Evolutionary conservation across 1,140 invertebrate genomes (phyloP).

Genomic region (Apis cerana): DNA sequence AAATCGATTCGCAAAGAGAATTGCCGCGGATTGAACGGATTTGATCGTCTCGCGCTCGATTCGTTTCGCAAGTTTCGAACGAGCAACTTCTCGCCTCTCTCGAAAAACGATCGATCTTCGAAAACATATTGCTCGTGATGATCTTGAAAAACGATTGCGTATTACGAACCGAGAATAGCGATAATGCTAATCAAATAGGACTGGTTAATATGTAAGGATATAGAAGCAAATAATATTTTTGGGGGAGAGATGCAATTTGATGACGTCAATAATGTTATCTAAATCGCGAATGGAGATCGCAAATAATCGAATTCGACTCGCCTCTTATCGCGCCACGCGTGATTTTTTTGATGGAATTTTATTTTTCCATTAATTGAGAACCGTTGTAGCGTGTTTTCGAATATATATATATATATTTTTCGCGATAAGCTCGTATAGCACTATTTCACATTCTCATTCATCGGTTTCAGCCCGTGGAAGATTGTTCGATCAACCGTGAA

Average conservation of each 20-base stretch:
- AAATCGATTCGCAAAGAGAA: not conserved
- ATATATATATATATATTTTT: not conserved
- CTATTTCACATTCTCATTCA: not conserved
- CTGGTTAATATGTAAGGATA: too few relatives aligned
- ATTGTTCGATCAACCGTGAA: not conserved
- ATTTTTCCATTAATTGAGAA: not conserved
- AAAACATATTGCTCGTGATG: not conserved
- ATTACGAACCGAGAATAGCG: not conserved
- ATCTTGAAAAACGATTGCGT: not conserved
- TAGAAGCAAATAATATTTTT: not conserved
- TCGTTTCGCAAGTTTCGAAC: not conserved
- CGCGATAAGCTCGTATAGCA: not conserved
- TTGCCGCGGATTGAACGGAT: not conserved
- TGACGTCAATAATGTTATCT: slow-evolving; percentile 11
- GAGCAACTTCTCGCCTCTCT: not conserved
- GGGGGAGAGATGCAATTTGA: too few relatives aligned
- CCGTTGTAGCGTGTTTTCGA: not conserved
- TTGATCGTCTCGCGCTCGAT: not conserved
- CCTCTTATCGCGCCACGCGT: not conserved
- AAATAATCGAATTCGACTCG: slow-evolving; percentile 17
- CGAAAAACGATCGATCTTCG: not conserved
- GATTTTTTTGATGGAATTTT: not conserved
- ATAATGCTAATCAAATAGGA: not conserved
- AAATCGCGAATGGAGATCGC: slow-evolving; percentile 9
- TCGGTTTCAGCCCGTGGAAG: not conserved